Percentiles rank a stretch among this genome's conserved stretches.
Conservation (phyloP, 2,797 vertebrate species). For the Hephaestus fuliginosus region DNA sequence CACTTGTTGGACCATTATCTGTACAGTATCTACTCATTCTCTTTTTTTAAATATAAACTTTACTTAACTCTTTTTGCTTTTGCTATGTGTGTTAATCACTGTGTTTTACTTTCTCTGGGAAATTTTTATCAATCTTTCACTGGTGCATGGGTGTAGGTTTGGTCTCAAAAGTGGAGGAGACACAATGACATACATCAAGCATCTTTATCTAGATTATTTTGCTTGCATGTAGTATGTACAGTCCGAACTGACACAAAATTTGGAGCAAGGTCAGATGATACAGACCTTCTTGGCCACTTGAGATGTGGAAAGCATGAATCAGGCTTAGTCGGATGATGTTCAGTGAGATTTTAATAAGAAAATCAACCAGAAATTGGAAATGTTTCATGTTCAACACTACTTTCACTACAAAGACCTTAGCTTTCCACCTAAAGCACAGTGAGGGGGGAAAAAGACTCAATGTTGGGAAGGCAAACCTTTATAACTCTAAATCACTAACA, state of each 20-base stretch:
- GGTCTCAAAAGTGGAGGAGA: too few species aligned
- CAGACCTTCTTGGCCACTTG: too few species aligned
- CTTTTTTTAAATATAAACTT: too few species aligned
- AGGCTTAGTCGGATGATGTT: background rate
- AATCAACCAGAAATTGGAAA: background rate
- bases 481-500: background rate
- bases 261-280: background rate
- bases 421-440: background rate
- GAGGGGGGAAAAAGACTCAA: background rate
- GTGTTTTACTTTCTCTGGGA: too few species aligned
- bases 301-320: background rate
- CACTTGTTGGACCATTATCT: too few species aligned
- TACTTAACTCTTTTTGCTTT: too few species aligned
- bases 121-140: too few species aligned
- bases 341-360: background rate
- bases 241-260: background rate
- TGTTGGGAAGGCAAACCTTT: background rate
- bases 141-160: too few species aligned
- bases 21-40: too few species aligned
- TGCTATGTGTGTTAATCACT: too few species aligned
- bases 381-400: background rate
- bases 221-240: background rate
- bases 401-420: background rate
- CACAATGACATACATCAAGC: too few species aligned
- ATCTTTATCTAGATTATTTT: too few species aligned